Evolutionary conservation across 2,888 invertebrate genomes (phyloP).

Genomic region (Leucophora obtusa): DNA sequence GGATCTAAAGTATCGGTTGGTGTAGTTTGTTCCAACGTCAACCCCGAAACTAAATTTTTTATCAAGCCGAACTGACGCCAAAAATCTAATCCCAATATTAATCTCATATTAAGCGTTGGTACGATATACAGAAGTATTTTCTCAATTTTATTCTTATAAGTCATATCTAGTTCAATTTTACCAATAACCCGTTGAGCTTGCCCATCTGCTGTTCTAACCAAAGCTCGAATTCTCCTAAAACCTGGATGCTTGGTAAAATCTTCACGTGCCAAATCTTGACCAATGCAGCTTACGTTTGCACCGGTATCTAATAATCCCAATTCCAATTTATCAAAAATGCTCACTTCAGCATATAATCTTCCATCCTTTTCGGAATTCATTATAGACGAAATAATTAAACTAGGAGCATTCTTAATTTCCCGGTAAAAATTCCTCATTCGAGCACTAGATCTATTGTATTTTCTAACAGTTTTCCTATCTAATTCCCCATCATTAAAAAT

Average conservation of each 20-base stretch:
- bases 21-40: too few relatives aligned
- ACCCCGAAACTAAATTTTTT: too few relatives aligned
- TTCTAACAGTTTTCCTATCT: not conserved
- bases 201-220: too few relatives aligned
- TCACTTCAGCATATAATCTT: conserved; percentile 18
- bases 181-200: too few relatives aligned
- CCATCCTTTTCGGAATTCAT: conserved; percentile 10
- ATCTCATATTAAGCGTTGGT: too few relatives aligned
- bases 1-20: too few relatives aligned
- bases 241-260: not conserved
- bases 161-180: too few relatives aligned
- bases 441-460: not conserved
- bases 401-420: not conserved
- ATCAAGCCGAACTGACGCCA: too few relatives aligned
- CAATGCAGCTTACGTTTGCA: not conserved
- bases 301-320: conserved; percentile 15
- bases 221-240: not conserved
- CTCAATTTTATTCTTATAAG: too few relatives aligned
- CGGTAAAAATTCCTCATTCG: conserved; percentile 24
- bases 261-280: not conserved
- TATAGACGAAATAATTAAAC: not conserved
- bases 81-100: too few relatives aligned
- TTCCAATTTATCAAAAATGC: not conserved
- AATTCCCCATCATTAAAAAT: conserved; percentile 7
- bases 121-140: too few relatives aligned